These are phyloP conservation scores for Syritta pipiens DNA, from an alignment of 2,888 invertebrate species.

Conservation along the genomic window DNA sequence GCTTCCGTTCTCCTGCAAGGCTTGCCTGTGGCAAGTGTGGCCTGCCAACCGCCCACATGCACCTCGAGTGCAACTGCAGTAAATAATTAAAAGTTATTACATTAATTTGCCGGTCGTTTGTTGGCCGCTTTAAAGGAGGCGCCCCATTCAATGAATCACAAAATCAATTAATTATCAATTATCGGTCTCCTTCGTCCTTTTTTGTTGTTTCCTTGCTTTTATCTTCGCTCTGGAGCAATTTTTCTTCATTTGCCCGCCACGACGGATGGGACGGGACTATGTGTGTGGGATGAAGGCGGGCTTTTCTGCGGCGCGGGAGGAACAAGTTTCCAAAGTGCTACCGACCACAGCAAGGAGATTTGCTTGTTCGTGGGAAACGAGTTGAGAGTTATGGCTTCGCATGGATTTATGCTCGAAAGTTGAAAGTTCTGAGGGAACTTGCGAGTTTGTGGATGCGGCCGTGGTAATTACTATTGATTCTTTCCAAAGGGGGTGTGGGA, in stretches of 20 bases:
- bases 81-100: conserved; percentile 68
- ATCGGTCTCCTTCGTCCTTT: conserved; percentile 41
- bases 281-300: conserved; percentile 1
- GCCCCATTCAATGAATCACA: conserved; percentile 62
- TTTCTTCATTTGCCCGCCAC: conserved; percentile 57
- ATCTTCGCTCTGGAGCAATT: conserved; percentile 41
- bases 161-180: conserved; percentile 69
- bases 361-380: conserved; percentile 43
- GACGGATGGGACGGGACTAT: conserved; percentile 8
- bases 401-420: conserved; percentile 65
- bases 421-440: conserved; percentile 59
- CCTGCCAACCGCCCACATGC: too few species aligned
- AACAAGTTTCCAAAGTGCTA: conserved; percentile 58
- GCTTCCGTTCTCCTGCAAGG: too few species aligned
- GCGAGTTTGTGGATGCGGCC: conserved; percentile 17
- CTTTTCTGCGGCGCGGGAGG: conserved; percentile 30
- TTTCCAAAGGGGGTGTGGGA: not conserved
- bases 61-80: conserved; percentile 47
- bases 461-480: conserved; percentile 58
- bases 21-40: conserved; percentile 17
- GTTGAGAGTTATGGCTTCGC: conserved; percentile 62
- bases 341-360: conserved; percentile 58
- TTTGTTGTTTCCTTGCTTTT: conserved; percentile 6
- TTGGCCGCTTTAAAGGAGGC: conserved; percentile 36
- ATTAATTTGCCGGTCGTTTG: conserved; percentile 52